Base-by-base conservation (phyloP, 2,888 invertebrate species). In the Rosalia funebris region DNA sequence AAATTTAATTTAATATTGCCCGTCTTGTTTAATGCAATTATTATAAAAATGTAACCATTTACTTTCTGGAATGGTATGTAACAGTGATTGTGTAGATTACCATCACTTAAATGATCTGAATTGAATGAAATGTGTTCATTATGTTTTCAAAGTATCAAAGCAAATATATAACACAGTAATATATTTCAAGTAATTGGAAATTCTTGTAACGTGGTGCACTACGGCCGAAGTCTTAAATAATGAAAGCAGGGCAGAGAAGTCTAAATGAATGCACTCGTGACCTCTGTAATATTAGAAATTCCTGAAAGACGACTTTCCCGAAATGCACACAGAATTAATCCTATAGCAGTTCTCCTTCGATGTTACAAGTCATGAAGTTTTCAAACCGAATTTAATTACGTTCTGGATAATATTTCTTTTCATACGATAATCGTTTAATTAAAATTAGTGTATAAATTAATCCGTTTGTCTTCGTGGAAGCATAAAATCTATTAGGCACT, bases 341-440 rank as follows among this genome's bases (percentile, higher is more conserved):
- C 67, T 62, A 46, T 55, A 55, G 63, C 64, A 60, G 53, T 55
- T 60, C 42, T 55, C 37, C 42, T 36, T 25, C 37, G 37, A 32
- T 59, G 63, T 55, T 61, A 55, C 68, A 71, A 70, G 66, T 70
- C 63, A 50, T 53, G 65, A 72, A 70, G 66, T 73, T 73, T 70
- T 71, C 68, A 53, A 68, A 66, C 68, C 65, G 57, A 71, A 69
- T 73, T 71, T 73, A 75, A 76, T 74, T 72, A 71, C 71, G 68
- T 69, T 68, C 66, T 67, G 67, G 68, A 66, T 65, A 57, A 68
- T 71, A 20, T 72, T 73, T 76, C 75, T 75, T 76, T 76, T 74
- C 73, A 73, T 72, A 75, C 70, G 74, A 71, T 74, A 75, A 76
- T 75, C 71, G 66, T 75, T 76, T 75, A 74, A 77, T 75, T 76